These are phyloP conservation scores for Plodia interpunctella DNA, from an alignment of 1,140 invertebrate genomes.

Conservation along the genomic window DNA sequence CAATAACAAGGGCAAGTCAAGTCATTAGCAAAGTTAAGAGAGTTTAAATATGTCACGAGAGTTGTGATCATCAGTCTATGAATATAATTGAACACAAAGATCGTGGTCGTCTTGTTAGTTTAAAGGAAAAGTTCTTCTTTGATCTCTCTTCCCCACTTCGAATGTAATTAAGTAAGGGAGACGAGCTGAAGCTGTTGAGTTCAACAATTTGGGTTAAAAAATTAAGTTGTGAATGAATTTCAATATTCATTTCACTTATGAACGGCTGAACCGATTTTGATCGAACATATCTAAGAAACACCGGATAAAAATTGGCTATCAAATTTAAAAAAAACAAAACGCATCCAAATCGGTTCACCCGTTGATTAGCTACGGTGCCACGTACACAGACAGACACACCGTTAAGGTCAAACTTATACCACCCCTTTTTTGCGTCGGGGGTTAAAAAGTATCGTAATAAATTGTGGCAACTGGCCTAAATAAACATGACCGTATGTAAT, in stretches of 20 bases:
- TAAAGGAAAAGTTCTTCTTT: slow-evolving; percentile 26
- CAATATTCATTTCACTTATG: too few relatives aligned
- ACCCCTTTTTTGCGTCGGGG: not conserved
- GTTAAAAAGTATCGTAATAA: slow-evolving; percentile 4
- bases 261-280: too few relatives aligned
- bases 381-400: too few relatives aligned
- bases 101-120: slow-evolving; percentile 36
- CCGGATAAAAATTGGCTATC: too few relatives aligned
- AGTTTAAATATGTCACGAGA: slow-evolving; percentile 33
- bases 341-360: too few relatives aligned
- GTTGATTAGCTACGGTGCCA: too few relatives aligned
- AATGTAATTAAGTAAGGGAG: slow-evolving; percentile 11
- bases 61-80: slow-evolving; percentile 46
- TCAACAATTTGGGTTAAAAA: not conserved
- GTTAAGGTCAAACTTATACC: too few relatives aligned
- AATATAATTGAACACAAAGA: slow-evolving; percentile 50
- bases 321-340: too few relatives aligned
- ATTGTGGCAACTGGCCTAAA: slow-evolving; percentile 7
- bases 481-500: slow-evolving; percentile 9
- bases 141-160: not conserved
- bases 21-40: slow-evolving; percentile 17
- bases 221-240: too few relatives aligned
- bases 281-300: too few relatives aligned
- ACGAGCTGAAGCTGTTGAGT: not conserved
- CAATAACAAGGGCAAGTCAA: not conserved